Evolutionary conservation across 2,888 invertebrate genomes (phyloP).

Genomic region (Julus scanicus): DNA sequence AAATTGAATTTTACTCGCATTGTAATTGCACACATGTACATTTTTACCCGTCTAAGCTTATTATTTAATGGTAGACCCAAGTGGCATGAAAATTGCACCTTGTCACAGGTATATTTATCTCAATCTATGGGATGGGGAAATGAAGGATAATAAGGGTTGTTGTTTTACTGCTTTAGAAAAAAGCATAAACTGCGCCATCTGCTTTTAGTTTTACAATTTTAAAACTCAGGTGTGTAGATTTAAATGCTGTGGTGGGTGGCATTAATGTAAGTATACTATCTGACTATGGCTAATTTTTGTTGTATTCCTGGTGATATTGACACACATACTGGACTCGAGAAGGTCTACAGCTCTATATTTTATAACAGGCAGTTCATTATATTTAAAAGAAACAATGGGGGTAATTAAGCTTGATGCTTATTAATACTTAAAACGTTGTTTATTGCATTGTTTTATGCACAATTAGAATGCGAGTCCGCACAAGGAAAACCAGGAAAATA

Average conservation of each 20-base stretch:
- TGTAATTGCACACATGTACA: background rate
- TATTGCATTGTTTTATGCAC: background rate
- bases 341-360: background rate
- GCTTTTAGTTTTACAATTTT: background rate
- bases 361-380: background rate
- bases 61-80: background rate
- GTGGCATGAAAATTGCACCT: background rate
- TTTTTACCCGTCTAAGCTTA: background rate
- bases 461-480: background rate
- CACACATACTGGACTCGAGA: background rate
- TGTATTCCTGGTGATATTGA: background rate
- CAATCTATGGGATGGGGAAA: background rate
- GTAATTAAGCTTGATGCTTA: background rate
- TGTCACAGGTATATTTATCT: conserved; percentile 14
- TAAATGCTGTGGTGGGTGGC: background rate
- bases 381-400: background rate
- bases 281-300: background rate
- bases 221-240: background rate
- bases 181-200: background rate
- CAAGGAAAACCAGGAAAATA: background rate
- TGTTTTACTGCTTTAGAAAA: background rate
- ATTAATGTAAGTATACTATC: background rate
- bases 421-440: background rate
- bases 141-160: conserved; percentile 13
- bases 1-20: background rate